Conservation (phyloP, 37 sponge, comb jelly and placozoan genomes). For the Theonella swinhoei region DNA sequence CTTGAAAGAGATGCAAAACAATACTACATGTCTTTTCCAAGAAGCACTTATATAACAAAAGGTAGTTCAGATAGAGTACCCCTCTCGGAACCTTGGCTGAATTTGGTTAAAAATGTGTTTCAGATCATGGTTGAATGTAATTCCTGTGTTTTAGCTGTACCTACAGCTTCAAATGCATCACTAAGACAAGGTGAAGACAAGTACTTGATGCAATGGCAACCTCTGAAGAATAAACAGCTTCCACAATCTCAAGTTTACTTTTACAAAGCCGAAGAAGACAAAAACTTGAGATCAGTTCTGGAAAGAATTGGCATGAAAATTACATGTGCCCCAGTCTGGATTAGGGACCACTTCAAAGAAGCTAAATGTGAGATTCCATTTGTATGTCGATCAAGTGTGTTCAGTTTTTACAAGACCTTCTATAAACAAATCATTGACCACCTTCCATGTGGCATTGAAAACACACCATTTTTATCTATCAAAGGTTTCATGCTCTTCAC, state of each 20-base stretch:
- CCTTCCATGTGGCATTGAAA: slow-evolving; percentile 3
- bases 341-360: slow-evolving; percentile 20
- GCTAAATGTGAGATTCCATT: neutral
- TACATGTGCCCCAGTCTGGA: slow-evolving; percentile 17
- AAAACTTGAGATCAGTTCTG: slow-evolving; percentile 5
- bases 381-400: slow-evolving; percentile 23
- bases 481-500: slow-evolving; percentile 21
- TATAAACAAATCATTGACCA: too few relatives aligned
- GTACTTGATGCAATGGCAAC: slow-evolving; percentile 1
- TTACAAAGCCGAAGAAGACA: neutral
- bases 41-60: too few relatives aligned
- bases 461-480: slow-evolving; percentile 6
- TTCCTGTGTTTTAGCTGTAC: slow-evolving; percentile 3
- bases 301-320: slow-evolving; percentile 56
- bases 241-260: slow-evolving; percentile 26
- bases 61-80: neutral
- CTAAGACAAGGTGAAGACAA: neutral
- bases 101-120: slow-evolving; percentile 9
- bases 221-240: slow-evolving; percentile 1
- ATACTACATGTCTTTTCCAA: neutral
- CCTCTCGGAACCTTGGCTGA: neutral
- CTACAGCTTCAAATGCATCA: neutral
- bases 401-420: slow-evolving; percentile 19
- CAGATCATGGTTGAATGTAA: neutral
- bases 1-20: neutral